Base-by-base conservation (phyloP, 1,140 invertebrate genomes). In the Drosophila kanapiae region DNA sequence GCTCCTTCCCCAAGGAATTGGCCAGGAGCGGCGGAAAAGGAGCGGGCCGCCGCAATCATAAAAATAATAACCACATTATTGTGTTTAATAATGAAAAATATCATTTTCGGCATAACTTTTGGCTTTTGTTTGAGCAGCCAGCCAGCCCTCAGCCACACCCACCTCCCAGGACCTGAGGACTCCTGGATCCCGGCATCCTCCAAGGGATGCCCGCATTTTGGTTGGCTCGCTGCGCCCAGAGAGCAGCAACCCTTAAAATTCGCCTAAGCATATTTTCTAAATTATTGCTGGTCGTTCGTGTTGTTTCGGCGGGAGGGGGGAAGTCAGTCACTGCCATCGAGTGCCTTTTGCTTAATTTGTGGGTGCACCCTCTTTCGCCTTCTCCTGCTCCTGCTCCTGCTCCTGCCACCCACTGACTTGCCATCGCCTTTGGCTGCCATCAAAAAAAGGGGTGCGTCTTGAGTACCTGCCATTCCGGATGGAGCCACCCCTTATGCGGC, bases 51-150 rank as follows among this genome's bases (percentile, higher is more conserved):
- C 85, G 85, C 85, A 90, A 90, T 90, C 82, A 84, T 82, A 87
- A 91, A 91, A 91, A 91, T 91, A 91, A 91, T 91, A 91, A 91
- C 88, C 88, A 91, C 88, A 91, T 91, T 91, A 91, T 91, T 91
- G 88, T 77, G 88, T 91, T 91, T 91, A 91, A 91, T 91, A 91
- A 91, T 91, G 90, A 91, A 90, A 91, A 91, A 91, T 88, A 91
- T 91, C 84, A 88, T 91, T 91, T 91, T 82, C 90, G 79, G 84
- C 75, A 78, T 85, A 79, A 84, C 82, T 87, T 88, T 91, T 91
- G 83, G 80, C 83, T 87, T 91, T 81, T 91, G 83, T 87, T 78
- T 91, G 87, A 80, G 62, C 65, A 80, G 71, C 14, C 65, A 80
- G 71, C 14, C 42, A 53, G 58, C 59, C 72, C 74, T 35, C 56